These are phyloP conservation scores for Typhlichthys subterraneus DNA, from an alignment of 2,797 vertebrate species.

Conservation along the genomic window DNA sequence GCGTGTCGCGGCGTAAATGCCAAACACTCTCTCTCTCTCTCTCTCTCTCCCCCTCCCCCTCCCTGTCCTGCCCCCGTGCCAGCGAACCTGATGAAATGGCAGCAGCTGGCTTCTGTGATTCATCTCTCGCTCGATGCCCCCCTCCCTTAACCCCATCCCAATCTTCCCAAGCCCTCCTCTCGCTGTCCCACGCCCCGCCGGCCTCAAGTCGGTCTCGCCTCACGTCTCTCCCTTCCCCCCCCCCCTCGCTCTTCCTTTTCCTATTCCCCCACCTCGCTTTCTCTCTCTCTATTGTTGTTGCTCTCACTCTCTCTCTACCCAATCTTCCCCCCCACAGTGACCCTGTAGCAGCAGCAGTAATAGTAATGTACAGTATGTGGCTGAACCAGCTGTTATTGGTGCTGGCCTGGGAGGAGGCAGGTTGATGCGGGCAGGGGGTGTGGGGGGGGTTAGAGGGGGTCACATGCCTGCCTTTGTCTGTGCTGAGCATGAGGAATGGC, in stretches of 20 bases:
- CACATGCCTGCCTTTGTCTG: conserved; percentile 8
- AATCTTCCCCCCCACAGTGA: too few relatives aligned
- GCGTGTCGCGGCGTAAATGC: not conserved
- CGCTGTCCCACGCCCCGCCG: conserved; percentile 20
- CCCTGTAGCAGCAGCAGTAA: too few relatives aligned
- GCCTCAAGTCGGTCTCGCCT: conserved; percentile 5
- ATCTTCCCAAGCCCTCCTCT: not conserved
- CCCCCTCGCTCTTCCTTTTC: not conserved
- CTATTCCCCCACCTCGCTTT: too few relatives aligned
- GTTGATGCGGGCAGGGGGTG: not conserved
- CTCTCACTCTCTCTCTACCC: too few relatives aligned
- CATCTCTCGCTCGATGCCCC: conserved; percentile 36
- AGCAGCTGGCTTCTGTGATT: conserved; percentile 53
- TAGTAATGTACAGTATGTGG: too few relatives aligned
- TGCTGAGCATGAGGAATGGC: conserved; percentile 1
- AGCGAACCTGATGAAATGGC: conserved; percentile 23
- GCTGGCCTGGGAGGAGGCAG: not conserved
- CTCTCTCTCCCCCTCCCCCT: conserved; percentile 11
- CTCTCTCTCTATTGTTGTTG: too few relatives aligned
- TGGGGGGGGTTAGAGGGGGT: not conserved
- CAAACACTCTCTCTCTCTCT: not conserved
- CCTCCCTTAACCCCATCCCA: not conserved
- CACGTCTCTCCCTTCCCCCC: conserved; percentile 10
- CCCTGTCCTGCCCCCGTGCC: conserved; percentile 22
- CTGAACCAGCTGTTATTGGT: too few relatives aligned